Percentiles rank a stretch among this genome's conserved stretches.
Evolutionary conservation across 1,140 invertebrate genomes (phyloP).

Genomic region (Pseudomyrmex flavicornis): DNA sequence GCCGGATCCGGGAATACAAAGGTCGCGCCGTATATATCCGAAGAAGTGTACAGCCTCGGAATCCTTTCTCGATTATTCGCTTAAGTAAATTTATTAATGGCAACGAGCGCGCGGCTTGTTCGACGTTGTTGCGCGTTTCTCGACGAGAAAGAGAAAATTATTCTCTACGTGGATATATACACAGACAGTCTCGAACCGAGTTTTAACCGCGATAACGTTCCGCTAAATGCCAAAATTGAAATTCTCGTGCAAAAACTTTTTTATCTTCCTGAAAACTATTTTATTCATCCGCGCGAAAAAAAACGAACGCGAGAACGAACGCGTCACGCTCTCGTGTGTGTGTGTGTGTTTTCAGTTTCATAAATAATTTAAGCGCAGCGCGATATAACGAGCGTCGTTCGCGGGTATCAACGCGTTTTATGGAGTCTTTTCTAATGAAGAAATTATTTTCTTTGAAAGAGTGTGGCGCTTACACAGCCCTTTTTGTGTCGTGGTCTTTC

Average conservation of each 20-base stretch:
- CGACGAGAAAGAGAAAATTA: slow-evolving; percentile 2
- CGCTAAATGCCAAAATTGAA: neutral
- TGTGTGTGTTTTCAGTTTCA: slow-evolving; percentile 3
- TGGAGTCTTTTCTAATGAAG: slow-evolving; percentile 30
- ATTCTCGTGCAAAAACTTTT: neutral
- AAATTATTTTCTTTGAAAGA: slow-evolving; percentile 45
- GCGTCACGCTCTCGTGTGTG: neutral
- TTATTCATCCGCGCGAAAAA: neutral
- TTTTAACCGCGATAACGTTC: slow-evolving; percentile 2
- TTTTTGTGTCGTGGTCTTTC: slow-evolving; percentile 28
- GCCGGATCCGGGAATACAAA: slow-evolving; percentile 58
- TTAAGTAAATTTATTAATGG: slow-evolving; percentile 62
- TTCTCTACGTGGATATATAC: neutral
- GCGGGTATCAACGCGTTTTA: neutral
- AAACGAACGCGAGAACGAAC: too few relatives aligned
- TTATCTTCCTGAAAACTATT: neutral
- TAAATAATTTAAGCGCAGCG: slow-evolving; percentile 44
- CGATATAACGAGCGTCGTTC: slow-evolving; percentile 7
- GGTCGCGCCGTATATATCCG: slow-evolving; percentile 49
- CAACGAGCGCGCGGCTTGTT: slow-evolving; percentile 16
- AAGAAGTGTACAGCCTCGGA: slow-evolving; percentile 45
- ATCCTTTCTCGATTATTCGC: slow-evolving; percentile 56
- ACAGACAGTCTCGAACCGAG: neutral
- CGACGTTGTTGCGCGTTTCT: slow-evolving; percentile 24
- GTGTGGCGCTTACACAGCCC: slow-evolving; percentile 38